These are phyloP conservation scores for Drosophila serrata DNA, from an alignment of 1,140 invertebrate genomes.

Conservation along the genomic window DNA sequence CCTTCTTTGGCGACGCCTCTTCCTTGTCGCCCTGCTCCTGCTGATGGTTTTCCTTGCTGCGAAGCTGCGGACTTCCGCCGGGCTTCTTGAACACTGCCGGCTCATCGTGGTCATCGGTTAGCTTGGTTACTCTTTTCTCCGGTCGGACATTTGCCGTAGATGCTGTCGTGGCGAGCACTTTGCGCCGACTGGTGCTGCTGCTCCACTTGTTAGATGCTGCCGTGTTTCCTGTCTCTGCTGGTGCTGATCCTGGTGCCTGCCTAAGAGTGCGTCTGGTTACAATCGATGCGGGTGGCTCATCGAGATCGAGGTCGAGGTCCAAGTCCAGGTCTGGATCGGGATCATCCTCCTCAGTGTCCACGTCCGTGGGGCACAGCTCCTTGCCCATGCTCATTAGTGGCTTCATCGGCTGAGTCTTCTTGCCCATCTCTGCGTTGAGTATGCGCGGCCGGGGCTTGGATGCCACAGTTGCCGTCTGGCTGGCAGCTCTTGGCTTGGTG, in stretches of 20 bases:
- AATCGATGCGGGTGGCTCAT: conserved; percentile 38
- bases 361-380: conserved; percentile 60
- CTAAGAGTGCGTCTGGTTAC: conserved; percentile 9
- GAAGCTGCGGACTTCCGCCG: conserved; percentile 23
- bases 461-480: background rate
- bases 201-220: background rate
- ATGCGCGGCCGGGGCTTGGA: conserved; percentile 78
- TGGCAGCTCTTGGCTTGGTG: conserved; percentile 1
- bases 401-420: conserved; percentile 70
- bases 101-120: conserved; percentile 51
- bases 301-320: conserved; percentile 36
- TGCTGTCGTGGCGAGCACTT: conserved; percentile 52
- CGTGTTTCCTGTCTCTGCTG: background rate
- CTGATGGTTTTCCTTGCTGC: conserved; percentile 36
- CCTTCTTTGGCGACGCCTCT: background rate
- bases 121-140: conserved; percentile 57
- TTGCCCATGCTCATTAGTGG: conserved; percentile 77
- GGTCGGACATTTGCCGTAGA: conserved; percentile 38
- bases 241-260: conserved; percentile 11
- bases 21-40: conserved; percentile 24
- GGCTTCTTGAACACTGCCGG: conserved; percentile 63
- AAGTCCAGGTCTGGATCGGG: conserved; percentile 56
- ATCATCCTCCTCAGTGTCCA: conserved; percentile 59
- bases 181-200: conserved; percentile 2
- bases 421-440: conserved; percentile 77